Base-by-base conservation (phyloP, 2,113 vertebrate genomes). In the Microtus richardsoni region DNA sequence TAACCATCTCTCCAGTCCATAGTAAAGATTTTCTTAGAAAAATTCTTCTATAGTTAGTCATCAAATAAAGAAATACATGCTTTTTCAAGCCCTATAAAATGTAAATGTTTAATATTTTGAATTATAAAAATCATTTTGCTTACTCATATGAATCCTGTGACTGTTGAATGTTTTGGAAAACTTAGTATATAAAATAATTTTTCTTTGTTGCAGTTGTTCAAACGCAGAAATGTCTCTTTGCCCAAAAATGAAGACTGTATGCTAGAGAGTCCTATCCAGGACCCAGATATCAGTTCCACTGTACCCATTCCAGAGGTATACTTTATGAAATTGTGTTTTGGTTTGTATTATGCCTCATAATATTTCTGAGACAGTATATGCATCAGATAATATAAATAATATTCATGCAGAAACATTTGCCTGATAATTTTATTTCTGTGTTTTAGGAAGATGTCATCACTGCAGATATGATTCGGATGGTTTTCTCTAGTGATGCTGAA, bases 391-490 rank as follows among this genome's bases (percentile, higher is more conserved):
- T 78, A 44, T 66, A 36, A 85, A 21, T 47, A 66, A 47, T 85
- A 75, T 68, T 85, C 13, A 54, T 83, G 19, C 1, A 66, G 70
- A 82, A 91, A 79, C 82, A 49, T 71, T 74, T 91, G 88, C 60
- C n/a, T 96, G 33, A 70, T 85, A 93, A 94, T 96, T 7, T 12
- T 97, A 3, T 66, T 90, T 97, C 93, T 92, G 1, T 26, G 94
- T 98, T 98, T 97, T 98, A 99, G 99, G 99, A 99, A 96, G 99
- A 99, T 95, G 98, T 99, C 94, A 99, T 99, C 98, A 99, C 99
- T 0, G 98, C 98, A 94, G 99, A 99, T 96, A 99, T 99, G 99
- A 97, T 99, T 89, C 99, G 99, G 97, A 99, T 99, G 99, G 99
- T 99, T 97, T 99, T 99, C 97, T 99, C 99, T 0, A 99, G 99